phyloP scores from a whole-genome alignment of 23 tunicate species.

The Ascidia mentula region DNA sequence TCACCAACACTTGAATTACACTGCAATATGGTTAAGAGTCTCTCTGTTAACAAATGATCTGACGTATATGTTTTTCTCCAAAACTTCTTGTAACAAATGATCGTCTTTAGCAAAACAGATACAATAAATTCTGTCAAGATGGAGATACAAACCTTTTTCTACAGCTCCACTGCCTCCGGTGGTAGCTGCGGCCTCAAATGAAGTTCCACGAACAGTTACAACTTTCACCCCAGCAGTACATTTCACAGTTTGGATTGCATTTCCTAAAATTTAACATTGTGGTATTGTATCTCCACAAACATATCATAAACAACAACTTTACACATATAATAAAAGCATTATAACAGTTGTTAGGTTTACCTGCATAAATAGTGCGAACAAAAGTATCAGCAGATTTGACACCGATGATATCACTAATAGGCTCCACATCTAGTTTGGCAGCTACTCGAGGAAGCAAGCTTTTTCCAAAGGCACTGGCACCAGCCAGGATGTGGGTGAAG shows the following conservation, averaged over 20 bases:
- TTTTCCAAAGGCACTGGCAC: slow-evolving; percentile 97
- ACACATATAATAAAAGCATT: too few species aligned
- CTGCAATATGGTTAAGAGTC: not conserved
- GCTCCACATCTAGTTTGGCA: slow-evolving; percentile 94
- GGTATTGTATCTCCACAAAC: too few species aligned
- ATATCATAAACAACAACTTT: too few species aligned
- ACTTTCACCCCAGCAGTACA: slow-evolving; percentile 66
- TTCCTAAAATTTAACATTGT: not conserved
- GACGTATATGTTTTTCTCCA: not conserved
- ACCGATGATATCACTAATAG: slow-evolving; percentile 87
- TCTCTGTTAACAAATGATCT: not conserved
- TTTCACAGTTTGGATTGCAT: slow-evolving; percentile 93
- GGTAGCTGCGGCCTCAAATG: slow-evolving; percentile 83
- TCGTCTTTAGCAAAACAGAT: not conserved
- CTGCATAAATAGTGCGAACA: slow-evolving; percentile 99
- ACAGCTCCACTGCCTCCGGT: slow-evolving; percentile 77
- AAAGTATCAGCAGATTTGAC: slow-evolving; percentile 90
- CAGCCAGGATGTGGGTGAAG: slow-evolving; percentile 86
- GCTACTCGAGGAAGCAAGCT: slow-evolving; percentile 91
- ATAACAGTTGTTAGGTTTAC: slow-evolving; percentile 14
- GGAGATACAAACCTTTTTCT: slow-evolving; percentile 44
- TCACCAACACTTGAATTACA: too few species aligned
- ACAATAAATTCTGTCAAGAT: not conserved
- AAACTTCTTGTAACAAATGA: not conserved
- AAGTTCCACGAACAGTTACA: slow-evolving; percentile 83